phyloP scores from a whole-genome alignment of 2,888 invertebrate genomes.

The Nemotelus nigrinus region DNA sequence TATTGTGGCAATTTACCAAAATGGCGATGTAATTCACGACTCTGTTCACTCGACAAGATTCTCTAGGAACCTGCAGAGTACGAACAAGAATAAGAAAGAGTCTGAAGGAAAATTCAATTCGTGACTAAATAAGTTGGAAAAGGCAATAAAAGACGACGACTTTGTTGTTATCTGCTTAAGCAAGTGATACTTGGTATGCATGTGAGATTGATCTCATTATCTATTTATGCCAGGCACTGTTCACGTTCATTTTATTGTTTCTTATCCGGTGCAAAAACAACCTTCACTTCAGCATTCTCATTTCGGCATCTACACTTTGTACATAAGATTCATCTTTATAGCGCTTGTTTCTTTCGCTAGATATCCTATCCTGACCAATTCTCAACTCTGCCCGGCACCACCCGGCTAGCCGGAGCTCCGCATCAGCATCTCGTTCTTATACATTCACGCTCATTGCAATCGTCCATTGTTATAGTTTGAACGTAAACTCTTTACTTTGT shows the following conservation, averaged over 20 bases:
- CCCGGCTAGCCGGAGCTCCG: neutral
- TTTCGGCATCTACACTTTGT: slow-evolving; percentile 38
- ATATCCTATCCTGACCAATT: slow-evolving; percentile 1
- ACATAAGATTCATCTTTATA: slow-evolving; percentile 50
- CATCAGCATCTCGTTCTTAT: neutral
- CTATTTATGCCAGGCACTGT: slow-evolving; percentile 49
- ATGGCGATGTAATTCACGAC: slow-evolving; percentile 30
- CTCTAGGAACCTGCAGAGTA: neutral
- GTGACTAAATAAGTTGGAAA: slow-evolving; percentile 34
- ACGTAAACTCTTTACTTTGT: slow-evolving; percentile 38
- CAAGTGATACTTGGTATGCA: slow-evolving; percentile 52
- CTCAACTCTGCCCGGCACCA: neutral
- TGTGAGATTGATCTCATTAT: slow-evolving; percentile 49
- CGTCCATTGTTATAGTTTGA: slow-evolving; percentile 37
- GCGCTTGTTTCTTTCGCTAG: slow-evolving; percentile 13
- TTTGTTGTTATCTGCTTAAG: slow-evolving; percentile 48
- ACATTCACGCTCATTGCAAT: slow-evolving; percentile 17
- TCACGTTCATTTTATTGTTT: slow-evolving; percentile 50
- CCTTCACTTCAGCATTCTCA: slow-evolving; percentile 40
- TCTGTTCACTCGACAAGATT: neutral
- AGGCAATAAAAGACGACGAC: slow-evolving; percentile 44
- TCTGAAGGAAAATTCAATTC: slow-evolving; percentile 33
- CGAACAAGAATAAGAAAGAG: neutral
- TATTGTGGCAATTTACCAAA: slow-evolving; percentile 38
- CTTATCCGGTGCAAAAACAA: slow-evolving; percentile 42